A percentile compares a stretch with the other conserved stretches of the same genome.
Conservation (phyloP, 2,797 vertebrate genomes). For the Melanotaenia parkinsoni region DNA sequence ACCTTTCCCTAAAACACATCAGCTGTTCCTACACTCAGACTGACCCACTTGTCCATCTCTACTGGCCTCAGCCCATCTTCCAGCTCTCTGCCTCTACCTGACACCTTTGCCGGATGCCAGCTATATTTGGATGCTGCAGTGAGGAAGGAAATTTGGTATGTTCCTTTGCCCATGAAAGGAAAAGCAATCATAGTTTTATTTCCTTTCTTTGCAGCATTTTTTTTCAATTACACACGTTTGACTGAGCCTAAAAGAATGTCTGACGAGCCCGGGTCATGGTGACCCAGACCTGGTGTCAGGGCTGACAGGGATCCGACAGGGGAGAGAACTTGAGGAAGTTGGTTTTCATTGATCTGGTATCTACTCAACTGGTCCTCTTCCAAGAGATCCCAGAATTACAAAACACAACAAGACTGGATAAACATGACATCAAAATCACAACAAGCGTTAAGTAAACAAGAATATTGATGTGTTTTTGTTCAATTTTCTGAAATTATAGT, state of each 20-base stretch:
- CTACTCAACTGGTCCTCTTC: too few species aligned
- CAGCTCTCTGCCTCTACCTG: slow-evolving; percentile 18
- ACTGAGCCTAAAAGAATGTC: neutral
- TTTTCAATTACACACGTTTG: neutral
- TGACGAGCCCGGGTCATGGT: neutral
- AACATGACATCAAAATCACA: too few species aligned
- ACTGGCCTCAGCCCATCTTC: slow-evolving; percentile 11
- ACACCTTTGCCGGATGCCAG: slow-evolving; percentile 13
- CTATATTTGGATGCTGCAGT: slow-evolving; percentile 55
- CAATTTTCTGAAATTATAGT: neutral
- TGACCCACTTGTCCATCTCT: slow-evolving; percentile 68
- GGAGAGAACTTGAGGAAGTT: neutral
- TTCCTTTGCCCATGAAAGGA: slow-evolving; percentile 3
- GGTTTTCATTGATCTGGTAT: neutral
- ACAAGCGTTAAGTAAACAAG: neutral
- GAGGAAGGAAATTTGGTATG: slow-evolving; percentile 52
- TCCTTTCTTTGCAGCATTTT: slow-evolving; percentile 8
- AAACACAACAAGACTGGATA: too few species aligned
- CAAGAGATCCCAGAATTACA: too few species aligned
- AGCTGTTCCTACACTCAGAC: slow-evolving; percentile 28
- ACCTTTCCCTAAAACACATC: slow-evolving; percentile 1
- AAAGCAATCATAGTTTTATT: slow-evolving; percentile 15
- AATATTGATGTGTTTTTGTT: too few species aligned
- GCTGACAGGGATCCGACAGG: neutral
- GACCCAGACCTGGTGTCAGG: neutral